Evolutionary conservation across 2,888 invertebrate genomes (phyloP).

Genomic region (Cephus sareptanus): DNA sequence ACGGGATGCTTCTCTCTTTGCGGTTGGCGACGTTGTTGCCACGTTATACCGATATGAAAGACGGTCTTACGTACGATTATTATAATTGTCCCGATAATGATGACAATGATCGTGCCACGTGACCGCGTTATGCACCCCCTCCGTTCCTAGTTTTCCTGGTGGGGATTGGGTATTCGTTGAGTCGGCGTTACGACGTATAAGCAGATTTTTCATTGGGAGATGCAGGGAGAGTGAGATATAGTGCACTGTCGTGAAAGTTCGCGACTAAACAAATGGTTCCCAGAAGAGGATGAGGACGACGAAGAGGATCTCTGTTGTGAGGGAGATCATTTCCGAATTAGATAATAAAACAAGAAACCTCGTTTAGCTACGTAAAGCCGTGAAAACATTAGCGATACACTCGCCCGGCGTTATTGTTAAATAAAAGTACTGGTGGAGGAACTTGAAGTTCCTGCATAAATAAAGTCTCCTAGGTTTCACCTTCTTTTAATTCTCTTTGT

Average conservation of each 20-base stretch:
- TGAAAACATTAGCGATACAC: neutral
- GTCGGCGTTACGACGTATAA: neutral
- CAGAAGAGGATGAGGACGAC: neutral
- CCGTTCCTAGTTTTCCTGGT: conserved; percentile 3
- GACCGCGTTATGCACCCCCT: neutral
- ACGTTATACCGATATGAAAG: neutral
- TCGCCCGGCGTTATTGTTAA: neutral
- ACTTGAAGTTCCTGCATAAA: neutral
- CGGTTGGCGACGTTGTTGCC: neutral
- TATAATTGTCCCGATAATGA: neutral
- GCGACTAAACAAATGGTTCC: neutral
- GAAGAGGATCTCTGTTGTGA: neutral
- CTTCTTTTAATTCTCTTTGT: neutral
- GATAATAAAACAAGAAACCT: neutral
- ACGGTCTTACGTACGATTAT: neutral
- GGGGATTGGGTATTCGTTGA: neutral
- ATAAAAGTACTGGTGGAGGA: neutral
- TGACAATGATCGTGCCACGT: neutral
- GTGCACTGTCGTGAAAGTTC: neutral
- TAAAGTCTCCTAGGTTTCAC: neutral
- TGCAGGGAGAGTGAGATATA: neutral
- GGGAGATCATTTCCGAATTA: neutral
- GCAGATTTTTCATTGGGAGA: neutral
- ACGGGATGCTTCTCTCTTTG: neutral
- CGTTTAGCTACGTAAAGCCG: neutral